phyloP scores from a whole-genome alignment of 2,888 invertebrate species.

The Sinotaia quadrata region DNA sequence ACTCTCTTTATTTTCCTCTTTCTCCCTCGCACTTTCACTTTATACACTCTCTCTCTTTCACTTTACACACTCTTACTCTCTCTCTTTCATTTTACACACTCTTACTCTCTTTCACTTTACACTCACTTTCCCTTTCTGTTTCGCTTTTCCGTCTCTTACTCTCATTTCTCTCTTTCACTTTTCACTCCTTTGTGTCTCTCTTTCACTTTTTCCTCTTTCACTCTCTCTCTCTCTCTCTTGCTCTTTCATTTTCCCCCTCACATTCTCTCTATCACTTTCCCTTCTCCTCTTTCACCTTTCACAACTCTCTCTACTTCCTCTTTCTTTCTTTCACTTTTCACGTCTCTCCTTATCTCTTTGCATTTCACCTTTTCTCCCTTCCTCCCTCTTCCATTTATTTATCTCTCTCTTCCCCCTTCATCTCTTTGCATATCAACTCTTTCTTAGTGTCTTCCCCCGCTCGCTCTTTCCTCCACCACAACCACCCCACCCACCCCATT shows the following conservation, averaged over 20 bases:
- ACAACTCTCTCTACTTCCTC: no score
- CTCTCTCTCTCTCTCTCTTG: slow-evolving; percentile 4
- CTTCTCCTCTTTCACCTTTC: neutral
- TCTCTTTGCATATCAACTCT: no score
- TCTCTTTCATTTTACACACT: neutral
- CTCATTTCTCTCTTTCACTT: neutral
- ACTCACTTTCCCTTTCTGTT: neutral
- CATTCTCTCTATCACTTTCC: neutral
- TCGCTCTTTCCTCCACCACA: no score
- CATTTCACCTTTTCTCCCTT: no score
- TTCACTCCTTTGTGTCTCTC: neutral
- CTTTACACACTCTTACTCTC: neutral
- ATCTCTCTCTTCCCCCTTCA: no score
- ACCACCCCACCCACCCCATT: no score
- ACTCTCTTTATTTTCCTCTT: neutral
- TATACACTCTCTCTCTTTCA: neutral
- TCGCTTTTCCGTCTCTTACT: neutral
- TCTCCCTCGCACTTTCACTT: neutral
- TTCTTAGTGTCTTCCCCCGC: no score
- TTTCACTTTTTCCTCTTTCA: slow-evolving; percentile 3
- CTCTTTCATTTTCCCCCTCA: slow-evolving; percentile 1
- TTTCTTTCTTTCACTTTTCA: no score
- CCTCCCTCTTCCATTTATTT: no score
- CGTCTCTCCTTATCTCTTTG: no score
- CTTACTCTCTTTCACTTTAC: slow-evolving; percentile 15